A percentile compares a stretch with the other conserved stretches of the same genome.
Evolutionary conservation across 2,797 vertebrate genomes (phyloP).

Genomic region (Rhincodon typus): DNA sequence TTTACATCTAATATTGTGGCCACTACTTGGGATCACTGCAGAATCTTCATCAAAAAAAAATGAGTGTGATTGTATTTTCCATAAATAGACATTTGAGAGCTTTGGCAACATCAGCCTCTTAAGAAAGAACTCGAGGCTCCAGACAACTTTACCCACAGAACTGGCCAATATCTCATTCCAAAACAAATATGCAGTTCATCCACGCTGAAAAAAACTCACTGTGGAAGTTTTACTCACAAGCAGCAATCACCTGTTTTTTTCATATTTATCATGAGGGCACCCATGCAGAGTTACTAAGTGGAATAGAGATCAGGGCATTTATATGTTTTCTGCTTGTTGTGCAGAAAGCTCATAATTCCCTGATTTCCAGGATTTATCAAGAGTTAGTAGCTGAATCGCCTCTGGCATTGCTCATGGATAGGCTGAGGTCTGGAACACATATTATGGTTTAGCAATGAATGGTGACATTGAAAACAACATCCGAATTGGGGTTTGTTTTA

Average conservation of each 20-base stretch:
- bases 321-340: background rate
- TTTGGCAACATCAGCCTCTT: background rate
- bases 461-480: background rate
- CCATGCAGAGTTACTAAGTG: background rate
- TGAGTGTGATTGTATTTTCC: conserved; percentile 19
- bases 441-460: background rate
- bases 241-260: background rate
- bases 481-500: background rate
- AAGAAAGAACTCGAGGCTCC: background rate
- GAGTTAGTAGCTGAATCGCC: background rate
- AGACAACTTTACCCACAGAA: background rate
- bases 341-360: background rate
- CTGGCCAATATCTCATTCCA: background rate
- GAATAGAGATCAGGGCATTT: background rate
- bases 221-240: background rate
- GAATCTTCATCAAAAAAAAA: background rate
- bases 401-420: background rate
- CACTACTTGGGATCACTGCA: background rate
- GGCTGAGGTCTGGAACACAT: no score
- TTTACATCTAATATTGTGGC: background rate
- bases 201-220: no score
- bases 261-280: background rate
- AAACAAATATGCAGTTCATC: background rate
- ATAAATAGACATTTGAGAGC: conserved; percentile 29
- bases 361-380: background rate